Evolutionary conservation across 2,888 invertebrate genomes (phyloP).

Genomic region (Netelia inedita): DNA sequence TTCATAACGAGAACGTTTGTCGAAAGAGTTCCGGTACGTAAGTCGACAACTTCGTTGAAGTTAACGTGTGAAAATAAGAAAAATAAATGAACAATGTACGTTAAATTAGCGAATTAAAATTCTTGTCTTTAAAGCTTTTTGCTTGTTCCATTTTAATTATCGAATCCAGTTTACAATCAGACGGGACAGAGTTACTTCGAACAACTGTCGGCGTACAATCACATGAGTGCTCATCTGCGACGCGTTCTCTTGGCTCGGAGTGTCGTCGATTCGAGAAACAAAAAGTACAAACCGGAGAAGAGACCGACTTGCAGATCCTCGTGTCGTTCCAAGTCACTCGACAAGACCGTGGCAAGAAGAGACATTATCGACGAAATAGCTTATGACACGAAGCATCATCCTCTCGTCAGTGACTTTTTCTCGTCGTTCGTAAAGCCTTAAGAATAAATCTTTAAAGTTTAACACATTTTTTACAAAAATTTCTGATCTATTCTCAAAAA

Average conservation of each 20-base stretch:
- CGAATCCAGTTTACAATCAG: conserved; percentile 78
- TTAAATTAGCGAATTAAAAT: not conserved
- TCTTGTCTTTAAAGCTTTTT: conserved; percentile 8
- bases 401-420: conserved; percentile 75
- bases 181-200: conserved; percentile 81
- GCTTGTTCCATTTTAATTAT: conserved; percentile 15
- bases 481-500: no score
- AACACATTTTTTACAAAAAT: no score
- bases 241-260: conserved; percentile 81
- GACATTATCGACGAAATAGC: conserved; percentile 80
- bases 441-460: not conserved
- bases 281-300: conserved; percentile 70
- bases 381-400: conserved; percentile 80
- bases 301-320: conserved; percentile 59
- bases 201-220: conserved; percentile 80
- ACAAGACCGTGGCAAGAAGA: conserved; percentile 69
- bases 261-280: conserved; percentile 80
- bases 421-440: not conserved
- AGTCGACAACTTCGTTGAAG: conserved; percentile 7
- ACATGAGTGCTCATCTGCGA: conserved; percentile 81
- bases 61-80: not conserved
- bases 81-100: not conserved
- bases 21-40: conserved; percentile 71
- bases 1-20: conserved; percentile 31
- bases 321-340: conserved; percentile 48